phyloP scores from a whole-genome alignment of 1,140 invertebrate species.

The Catajapyx aquilonaris region DNA sequence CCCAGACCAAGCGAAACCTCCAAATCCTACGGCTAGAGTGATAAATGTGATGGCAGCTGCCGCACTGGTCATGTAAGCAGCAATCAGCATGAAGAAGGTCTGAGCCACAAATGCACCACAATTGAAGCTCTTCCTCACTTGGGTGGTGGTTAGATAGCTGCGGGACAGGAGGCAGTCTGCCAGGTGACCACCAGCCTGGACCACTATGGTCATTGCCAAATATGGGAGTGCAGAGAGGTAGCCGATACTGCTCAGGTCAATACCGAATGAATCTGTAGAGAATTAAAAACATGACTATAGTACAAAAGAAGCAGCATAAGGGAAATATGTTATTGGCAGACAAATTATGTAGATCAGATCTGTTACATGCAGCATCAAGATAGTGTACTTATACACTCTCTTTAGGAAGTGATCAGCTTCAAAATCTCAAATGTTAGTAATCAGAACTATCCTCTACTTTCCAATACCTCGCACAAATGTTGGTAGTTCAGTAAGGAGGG shows the following conservation, averaged over 20 bases:
- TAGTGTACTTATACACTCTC: no score
- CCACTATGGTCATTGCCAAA: constrained; percentile 55
- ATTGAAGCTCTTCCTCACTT: constrained; percentile 49
- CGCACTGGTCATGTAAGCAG: constrained; percentile 41
- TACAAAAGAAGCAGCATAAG: constrained; percentile 4
- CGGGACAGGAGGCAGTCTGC: constrained; percentile 50
- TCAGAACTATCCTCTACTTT: constrained; percentile 4
- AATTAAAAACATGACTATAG: neutral
- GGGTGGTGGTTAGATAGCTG: constrained; percentile 42
- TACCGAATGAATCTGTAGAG: constrained; percentile 41
- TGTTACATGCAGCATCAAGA: no score
- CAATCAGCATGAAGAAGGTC: constrained; percentile 61
- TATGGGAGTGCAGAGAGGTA: constrained; percentile 67
- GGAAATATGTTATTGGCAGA: no score
- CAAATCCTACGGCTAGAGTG: constrained; percentile 63
- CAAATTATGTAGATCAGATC: no score
- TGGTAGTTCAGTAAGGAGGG: constrained; percentile 68
- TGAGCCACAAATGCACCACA: constrained; percentile 57
- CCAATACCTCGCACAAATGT: constrained; percentile 78
- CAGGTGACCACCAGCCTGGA: constrained; percentile 54
- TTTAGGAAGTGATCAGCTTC: no score
- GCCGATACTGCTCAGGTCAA: constrained; percentile 50
- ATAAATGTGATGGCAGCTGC: constrained; percentile 46
- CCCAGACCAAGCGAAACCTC: constrained; percentile 72
- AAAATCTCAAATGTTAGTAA: constrained; percentile 1